Evolutionary conservation across 2,888 invertebrate genomes (phyloP).

Genomic region (Chymomyza procnemis): DNA sequence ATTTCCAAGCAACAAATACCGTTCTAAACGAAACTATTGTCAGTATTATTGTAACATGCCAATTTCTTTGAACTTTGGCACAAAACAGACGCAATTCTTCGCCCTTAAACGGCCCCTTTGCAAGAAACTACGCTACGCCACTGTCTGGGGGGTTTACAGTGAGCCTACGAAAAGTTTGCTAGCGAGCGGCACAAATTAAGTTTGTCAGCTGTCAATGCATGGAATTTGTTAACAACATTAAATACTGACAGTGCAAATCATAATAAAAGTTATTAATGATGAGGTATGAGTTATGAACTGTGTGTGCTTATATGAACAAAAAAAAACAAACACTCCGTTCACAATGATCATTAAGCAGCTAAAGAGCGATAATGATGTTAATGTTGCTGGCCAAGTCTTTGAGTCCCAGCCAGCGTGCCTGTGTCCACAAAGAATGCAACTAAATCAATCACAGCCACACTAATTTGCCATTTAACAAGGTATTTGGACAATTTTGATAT

Average conservation of each 20-base stretch:
- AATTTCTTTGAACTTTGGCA: too few species aligned
- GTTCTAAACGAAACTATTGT: too few species aligned
- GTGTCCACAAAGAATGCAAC: constrained; percentile 61
- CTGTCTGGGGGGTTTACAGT: neutral
- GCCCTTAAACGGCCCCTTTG: too few species aligned
- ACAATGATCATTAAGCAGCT: constrained; percentile 7
- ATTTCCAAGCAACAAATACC: too few species aligned
- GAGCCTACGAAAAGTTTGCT: neutral
- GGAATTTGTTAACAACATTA: constrained; percentile 77
- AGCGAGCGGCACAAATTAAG: constrained; percentile 65
- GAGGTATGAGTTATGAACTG: constrained; percentile 33
- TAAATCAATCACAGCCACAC: constrained; percentile 77
- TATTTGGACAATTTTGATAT: constrained; percentile 78
- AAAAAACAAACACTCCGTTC: neutral
- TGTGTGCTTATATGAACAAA: too few species aligned
- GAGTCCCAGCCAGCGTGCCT: neutral
- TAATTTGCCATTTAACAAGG: constrained; percentile 78
- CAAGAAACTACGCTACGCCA: neutral
- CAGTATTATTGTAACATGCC: too few species aligned
- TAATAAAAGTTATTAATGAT: constrained; percentile 74
- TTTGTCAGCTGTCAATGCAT: constrained; percentile 75
- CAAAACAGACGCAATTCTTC: too few species aligned
- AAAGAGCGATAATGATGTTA: constrained; percentile 30
- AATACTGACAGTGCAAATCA: constrained; percentile 75
- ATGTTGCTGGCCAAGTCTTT: constrained; percentile 22